phyloP scores from a whole-genome alignment of 2,797 vertebrate genomes.

The Tenualosa thibaudeaui region DNA sequence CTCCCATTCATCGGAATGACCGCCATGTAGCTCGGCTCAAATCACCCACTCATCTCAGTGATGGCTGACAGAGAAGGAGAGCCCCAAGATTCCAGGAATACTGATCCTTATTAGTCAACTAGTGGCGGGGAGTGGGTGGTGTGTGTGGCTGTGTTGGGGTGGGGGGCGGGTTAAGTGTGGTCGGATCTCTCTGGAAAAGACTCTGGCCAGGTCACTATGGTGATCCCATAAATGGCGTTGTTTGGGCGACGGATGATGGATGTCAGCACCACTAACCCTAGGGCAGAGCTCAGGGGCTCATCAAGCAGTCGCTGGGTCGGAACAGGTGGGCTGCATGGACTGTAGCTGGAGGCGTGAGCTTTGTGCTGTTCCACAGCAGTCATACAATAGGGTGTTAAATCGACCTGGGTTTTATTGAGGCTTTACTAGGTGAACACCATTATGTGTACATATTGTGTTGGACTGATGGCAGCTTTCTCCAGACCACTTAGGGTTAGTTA shows the following conservation, averaged over 20 bases:
- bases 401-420: background rate
- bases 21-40: background rate
- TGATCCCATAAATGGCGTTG: background rate
- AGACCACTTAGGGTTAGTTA: background rate
- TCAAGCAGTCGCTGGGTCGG: background rate
- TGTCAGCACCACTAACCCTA: background rate
- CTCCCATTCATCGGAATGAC: background rate
- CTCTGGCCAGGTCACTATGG: background rate
- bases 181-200: background rate
- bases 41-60: background rate
- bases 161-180: background rate
- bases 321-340: constrained; percentile 9
- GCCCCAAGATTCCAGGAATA: background rate
- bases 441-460: background rate
- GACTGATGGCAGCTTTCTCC: background rate
- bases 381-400: constrained; percentile 1
- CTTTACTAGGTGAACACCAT: background rate
- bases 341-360: background rate
- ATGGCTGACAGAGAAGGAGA: background rate
- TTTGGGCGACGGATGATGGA: background rate
- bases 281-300: background rate
- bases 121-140: constrained; percentile 8
- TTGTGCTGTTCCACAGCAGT: background rate
- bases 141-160: constrained; percentile 13
- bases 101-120: background rate